Base-by-base conservation (phyloP, 35 echinoderm and acorn worm genomes). In the Hemicentrotus pulcherrimus region DNA sequence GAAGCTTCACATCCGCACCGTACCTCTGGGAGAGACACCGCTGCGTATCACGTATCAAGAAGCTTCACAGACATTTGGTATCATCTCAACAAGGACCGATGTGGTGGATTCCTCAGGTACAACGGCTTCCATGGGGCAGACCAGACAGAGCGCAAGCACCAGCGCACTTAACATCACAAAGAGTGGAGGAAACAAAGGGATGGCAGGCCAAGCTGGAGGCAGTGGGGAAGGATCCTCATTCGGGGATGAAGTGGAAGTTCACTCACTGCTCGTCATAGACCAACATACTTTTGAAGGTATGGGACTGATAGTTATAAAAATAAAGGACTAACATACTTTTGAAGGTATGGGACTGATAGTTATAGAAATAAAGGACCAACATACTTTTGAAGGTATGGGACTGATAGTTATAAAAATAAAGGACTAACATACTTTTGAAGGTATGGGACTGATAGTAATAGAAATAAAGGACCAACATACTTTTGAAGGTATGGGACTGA, bases 231-330 rank as follows among this genome's bases (percentile, higher is more conserved):
- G 94, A 6, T 94, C 92, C 15, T 86, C 86, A 33, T 95, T 97
- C 52, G 98, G 97, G 2, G 98, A 99, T 60, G 98, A 99, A 71
- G 86, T 96, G 7, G 97, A 99, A 28, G 65, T 99, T 13, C 97
- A 99, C 91, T 97, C 97, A 47, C 89, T 99, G 94, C 95, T 99
- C 6, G 88, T 99, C 47, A 96, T 99, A 47, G 98, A 99, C 93
- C 98, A 99, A 86, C 98, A 99, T 87, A 99, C 98, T 88, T 99
- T 99, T 97, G 98, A 99, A 99, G 98, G 98, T 99, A 88, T 95
- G 86, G 48, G 32, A 18, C 48, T 93, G 28, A 94, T 9, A 13
- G 6, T 31, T 86, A 22, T 32, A 31, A 86, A 3, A 11, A 22
- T 31, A 33, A 18, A 22, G 85, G 32, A 99, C 87, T 96, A 97